Evolutionary conservation across 2,888 invertebrate species (phyloP).

Genomic region (Standfussiana lucernea): DNA sequence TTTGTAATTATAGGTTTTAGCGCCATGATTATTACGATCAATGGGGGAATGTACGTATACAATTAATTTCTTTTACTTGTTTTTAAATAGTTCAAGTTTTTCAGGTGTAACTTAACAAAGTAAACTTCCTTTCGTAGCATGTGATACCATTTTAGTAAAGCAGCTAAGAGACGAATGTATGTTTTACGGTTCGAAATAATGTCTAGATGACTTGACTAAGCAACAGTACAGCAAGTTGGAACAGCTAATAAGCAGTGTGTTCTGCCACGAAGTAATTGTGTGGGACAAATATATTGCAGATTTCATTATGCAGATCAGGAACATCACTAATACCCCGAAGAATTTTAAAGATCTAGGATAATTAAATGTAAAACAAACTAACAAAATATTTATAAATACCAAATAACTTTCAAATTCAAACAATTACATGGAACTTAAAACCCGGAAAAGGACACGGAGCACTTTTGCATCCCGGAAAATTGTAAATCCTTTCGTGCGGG

Average conservation of each 20-base stretch:
- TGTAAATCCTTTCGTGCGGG: slow-evolving; percentile 3
- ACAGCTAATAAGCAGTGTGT: too few relatives aligned
- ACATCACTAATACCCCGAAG: too few relatives aligned
- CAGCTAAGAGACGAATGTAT: not conserved
- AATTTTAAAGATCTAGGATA: too few relatives aligned
- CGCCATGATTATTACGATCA: not conserved
- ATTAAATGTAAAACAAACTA: not conserved
- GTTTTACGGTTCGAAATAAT: not conserved
- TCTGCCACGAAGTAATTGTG: too few relatives aligned
- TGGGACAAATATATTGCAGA: too few relatives aligned
- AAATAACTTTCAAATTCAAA: not conserved
- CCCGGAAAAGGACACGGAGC: not conserved
- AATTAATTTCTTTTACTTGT: not conserved
- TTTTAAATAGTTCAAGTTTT: not conserved
- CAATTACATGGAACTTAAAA: not conserved
- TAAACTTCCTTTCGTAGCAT: not conserved
- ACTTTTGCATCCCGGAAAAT: not conserved
- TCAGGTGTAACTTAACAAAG: not conserved
- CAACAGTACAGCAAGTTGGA: too few relatives aligned
- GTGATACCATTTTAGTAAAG: not conserved
- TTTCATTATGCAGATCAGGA: too few relatives aligned
- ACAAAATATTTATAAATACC: not conserved
- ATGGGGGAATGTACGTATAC: not conserved
- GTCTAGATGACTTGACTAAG: too few relatives aligned
- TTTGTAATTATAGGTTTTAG: slow-evolving; percentile 6